Evolutionary conservation across 2,113 vertebrate genomes (phyloP), one percentile per base, ranked within the genome.

Genomic region (Psittacus erithacus): DNA sequence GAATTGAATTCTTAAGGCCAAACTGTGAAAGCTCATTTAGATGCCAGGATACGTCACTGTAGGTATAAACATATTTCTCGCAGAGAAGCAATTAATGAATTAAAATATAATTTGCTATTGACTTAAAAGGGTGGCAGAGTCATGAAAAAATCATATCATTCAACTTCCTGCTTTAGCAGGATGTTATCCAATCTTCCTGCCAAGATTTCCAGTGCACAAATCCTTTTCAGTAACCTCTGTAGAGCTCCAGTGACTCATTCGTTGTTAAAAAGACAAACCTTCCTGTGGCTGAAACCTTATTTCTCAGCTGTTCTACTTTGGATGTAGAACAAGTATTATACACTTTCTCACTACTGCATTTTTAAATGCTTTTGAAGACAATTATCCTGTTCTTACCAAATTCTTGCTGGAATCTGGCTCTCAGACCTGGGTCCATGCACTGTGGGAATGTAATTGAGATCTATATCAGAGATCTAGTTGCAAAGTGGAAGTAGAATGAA

Each of bases 251-350:
- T 33, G 23, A 90, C 31, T 25, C 2, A 9, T 50, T 59, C 74
- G 5, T 14, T 64, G 5, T 41, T 82, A 38, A 79, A 70, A 87
- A 31, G 3, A 35, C 2, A 59, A 24, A 23, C 17, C 5, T 60
- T 2, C 44, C 17, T 78, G 16, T 33, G 5, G 12, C 19, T 86
- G 23, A 65, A 69, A 75, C 4, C 7, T n/a, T 44, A 16, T 74
- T 80, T 65, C 25, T 92, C 6, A 2, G 8, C 17, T 80, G 5
- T 52, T 86, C 9, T 38, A 7, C 4, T 29, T 52, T 46, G 17
- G 8, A 41, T 0, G 0, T 35, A 23, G 6, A 55, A 3, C 3
- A 44, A 9, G 19, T 50, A 28, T 17, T 64, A 3, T 62, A 79
- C 5, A 3, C 4, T 65, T 88, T 74, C 31, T 65, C 7, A 13